Evolutionary conservation across 2,888 invertebrate species (phyloP).

Genomic region (Nephrotoma appendiculata): DNA sequence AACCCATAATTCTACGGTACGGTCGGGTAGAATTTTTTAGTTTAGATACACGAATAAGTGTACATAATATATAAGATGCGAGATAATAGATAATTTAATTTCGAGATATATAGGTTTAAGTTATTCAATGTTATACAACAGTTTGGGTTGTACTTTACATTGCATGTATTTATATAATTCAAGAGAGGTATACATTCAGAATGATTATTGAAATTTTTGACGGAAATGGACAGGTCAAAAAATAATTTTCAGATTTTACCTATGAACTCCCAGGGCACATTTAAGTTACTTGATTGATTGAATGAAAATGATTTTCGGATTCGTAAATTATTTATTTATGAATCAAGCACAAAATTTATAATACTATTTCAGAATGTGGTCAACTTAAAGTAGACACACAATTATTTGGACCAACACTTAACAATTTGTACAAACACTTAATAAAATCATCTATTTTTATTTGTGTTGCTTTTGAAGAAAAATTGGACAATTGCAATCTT

Average conservation of each 20-base stretch:
- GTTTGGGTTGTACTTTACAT: neutral
- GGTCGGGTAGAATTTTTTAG: neutral
- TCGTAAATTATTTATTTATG: too few relatives aligned
- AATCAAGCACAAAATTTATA: too few relatives aligned
- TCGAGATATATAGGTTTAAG: neutral
- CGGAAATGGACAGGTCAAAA: neutral
- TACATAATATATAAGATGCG: neutral
- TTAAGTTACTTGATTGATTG: too few relatives aligned
- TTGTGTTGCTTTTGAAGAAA: too few relatives aligned
- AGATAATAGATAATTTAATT: neutral
- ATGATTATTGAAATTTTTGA: neutral
- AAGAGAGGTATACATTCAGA: neutral
- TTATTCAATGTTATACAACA: neutral
- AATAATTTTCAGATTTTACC: neutral
- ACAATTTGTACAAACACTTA: too few relatives aligned
- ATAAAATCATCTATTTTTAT: too few relatives aligned
- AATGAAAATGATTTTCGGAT: too few relatives aligned
- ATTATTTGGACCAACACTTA: too few relatives aligned
- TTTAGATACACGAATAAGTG: neutral
- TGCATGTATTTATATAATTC: neutral
- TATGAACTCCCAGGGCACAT: too few relatives aligned
- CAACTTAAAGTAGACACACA: too few relatives aligned
- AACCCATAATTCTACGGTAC: neutral
- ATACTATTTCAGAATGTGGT: too few relatives aligned
- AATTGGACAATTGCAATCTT: too few relatives aligned